Percentiles rank a stretch among this genome's conserved stretches.
Evolutionary conservation across 64 coral and sea anemone species (phyloP).

Genomic region (Pocillopora verrucosa): DNA sequence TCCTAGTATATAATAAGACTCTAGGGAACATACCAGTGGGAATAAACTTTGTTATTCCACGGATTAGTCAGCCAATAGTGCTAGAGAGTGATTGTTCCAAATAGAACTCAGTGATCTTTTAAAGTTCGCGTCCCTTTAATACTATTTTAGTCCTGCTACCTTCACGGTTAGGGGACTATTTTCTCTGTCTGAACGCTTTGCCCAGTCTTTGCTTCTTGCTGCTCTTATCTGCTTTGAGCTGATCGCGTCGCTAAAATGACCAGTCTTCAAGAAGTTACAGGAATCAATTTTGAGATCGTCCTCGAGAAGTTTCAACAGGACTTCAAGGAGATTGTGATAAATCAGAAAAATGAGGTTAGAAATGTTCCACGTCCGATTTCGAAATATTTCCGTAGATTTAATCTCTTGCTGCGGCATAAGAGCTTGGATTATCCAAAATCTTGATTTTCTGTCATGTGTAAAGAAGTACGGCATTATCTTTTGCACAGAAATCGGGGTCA

Average conservation of each 20-base stretch:
- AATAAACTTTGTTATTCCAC: neutral
- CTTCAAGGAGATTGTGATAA: neutral
- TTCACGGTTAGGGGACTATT: neutral
- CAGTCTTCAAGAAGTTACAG: neutral
- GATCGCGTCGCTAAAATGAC: neutral
- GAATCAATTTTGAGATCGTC: conserved; percentile 2
- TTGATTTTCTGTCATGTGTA: no score
- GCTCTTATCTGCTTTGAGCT: neutral
- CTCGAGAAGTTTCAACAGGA: conserved; percentile 3
- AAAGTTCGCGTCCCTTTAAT: conserved; percentile 10
- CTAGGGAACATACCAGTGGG: neutral
- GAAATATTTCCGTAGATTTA: neutral
- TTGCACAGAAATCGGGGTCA: no score
- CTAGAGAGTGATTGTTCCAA: neutral
- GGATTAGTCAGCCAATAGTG: neutral
- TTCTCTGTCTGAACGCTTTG: neutral
- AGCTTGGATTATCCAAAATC: neutral
- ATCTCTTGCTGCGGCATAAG: neutral
- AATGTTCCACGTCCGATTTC: neutral
- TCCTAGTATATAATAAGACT: neutral
- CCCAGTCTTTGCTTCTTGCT: neutral
- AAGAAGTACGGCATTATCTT: no score
- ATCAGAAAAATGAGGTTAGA: neutral
- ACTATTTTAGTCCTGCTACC: neutral
- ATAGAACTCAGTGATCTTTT: conserved; percentile 8